Conservation (phyloP, 2,888 invertebrate species). For the Nomada goodeniana region DNA sequence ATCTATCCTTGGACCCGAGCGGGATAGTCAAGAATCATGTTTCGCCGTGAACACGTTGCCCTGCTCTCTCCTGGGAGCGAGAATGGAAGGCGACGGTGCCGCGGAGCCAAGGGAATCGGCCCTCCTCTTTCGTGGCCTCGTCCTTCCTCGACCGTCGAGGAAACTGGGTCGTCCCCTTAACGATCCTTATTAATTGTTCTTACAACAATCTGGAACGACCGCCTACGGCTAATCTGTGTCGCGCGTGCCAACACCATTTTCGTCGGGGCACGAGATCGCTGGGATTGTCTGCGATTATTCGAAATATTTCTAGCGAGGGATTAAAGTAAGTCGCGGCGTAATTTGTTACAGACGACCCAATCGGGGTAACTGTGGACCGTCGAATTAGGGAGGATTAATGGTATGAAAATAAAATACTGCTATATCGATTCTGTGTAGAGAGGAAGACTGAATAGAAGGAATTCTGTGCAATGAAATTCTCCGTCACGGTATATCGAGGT, state of each 20-base stretch:
- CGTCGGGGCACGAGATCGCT: neutral
- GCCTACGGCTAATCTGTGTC: conserved; percentile 31
- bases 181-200: conserved; percentile 69
- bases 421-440: no score
- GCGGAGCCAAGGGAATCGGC: conserved; percentile 36
- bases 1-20: conserved; percentile 74
- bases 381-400: no score
- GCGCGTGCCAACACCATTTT: neutral
- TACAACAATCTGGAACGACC: conserved; percentile 39
- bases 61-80: conserved; percentile 29
- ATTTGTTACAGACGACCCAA: no score
- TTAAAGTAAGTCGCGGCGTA: no score
- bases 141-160: conserved; percentile 35
- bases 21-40: conserved; percentile 77
- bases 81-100: conserved; percentile 31
- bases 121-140: conserved; percentile 32
- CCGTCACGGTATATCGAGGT: no score
- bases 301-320: no score
- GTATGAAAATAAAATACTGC: no score
- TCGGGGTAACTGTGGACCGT: no score
- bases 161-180: conserved; percentile 68
- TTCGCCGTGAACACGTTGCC: conserved; percentile 68
- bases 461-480: no score
- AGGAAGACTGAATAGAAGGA: no score
- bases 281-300: neutral